Evolutionary conservation across 2,797 vertebrate species (phyloP).

Genomic region (Rhadinocentrus ornatus): DNA sequence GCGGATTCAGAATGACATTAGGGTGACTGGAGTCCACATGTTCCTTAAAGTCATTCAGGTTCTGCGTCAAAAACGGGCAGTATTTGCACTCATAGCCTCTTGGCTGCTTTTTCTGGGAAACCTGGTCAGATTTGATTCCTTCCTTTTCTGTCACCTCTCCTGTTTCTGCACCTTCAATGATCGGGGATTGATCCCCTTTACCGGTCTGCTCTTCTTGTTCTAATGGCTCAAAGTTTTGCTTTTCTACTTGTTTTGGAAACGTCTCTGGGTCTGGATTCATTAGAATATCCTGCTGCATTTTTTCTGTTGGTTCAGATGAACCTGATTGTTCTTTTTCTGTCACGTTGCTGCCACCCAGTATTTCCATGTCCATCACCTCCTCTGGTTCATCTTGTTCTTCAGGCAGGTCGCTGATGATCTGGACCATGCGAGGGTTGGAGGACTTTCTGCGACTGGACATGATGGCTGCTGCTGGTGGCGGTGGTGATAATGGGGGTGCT

Average conservation of each 20-base stretch:
- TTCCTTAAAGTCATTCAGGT: conserved; percentile 91
- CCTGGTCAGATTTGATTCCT: conserved; percentile 30
- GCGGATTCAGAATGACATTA: conserved; percentile 93
- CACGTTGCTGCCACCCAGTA: conserved; percentile 49
- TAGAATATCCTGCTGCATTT: conserved; percentile 21
- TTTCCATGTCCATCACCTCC: conserved; percentile 66
- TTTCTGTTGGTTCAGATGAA: conserved; percentile 36
- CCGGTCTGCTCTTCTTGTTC: conserved; percentile 36
- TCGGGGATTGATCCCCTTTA: conserved; percentile 34
- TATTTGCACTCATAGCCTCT: conserved; percentile 94
- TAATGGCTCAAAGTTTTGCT: conserved; percentile 75
- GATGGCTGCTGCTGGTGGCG: conserved; percentile 53
- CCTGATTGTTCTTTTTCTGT: conserved; percentile 38
- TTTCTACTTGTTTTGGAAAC: conserved; percentile 63
- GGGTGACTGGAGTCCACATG: conserved; percentile 93
- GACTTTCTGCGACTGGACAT: conserved; percentile 97
- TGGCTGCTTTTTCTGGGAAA: conserved; percentile 83
- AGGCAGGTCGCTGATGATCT: conserved; percentile 78
- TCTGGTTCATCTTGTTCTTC: conserved; percentile 82
- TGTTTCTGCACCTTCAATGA: conserved; percentile 42
- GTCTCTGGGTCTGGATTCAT: conserved; percentile 71
- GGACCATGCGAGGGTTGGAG: conserved; percentile 92
- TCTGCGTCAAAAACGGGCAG: conserved; percentile 90
- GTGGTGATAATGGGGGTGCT: conserved; percentile 47
- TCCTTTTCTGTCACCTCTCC: conserved; percentile 47